phyloP scores from a whole-genome alignment of 2,888 invertebrate genomes.

The Opisthograptis luteolata region DNA sequence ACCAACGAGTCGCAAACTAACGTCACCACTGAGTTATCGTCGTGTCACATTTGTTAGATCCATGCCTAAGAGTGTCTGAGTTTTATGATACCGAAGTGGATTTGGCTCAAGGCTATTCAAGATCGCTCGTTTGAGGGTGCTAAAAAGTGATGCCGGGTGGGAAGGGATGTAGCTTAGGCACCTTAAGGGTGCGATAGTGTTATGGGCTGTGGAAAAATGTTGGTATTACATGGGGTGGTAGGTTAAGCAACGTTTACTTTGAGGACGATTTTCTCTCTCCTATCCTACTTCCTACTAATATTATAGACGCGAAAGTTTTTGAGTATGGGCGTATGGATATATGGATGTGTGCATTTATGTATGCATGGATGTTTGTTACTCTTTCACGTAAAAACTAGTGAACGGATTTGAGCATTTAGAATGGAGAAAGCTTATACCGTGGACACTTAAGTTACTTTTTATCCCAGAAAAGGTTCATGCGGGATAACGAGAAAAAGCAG shows the following conservation, averaged over 20 bases:
- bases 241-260: background rate
- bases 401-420: too few species aligned
- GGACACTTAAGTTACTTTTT: too few species aligned
- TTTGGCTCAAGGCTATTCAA: conserved; percentile 59
- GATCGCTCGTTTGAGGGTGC: conserved; percentile 51
- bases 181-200: conserved; percentile 29
- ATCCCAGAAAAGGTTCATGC: too few species aligned
- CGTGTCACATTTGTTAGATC: background rate
- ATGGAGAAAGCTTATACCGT: too few species aligned
- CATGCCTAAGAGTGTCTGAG: conserved; percentile 36
- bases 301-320: too few species aligned
- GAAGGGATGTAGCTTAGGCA: conserved; percentile 14
- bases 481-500: too few species aligned
- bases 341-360: too few species aligned
- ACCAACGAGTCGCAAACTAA: too few species aligned
- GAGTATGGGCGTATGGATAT: too few species aligned
- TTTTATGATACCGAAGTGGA: conserved; percentile 52
- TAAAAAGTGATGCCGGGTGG: conserved; percentile 52
- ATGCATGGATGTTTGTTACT: too few species aligned
- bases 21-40: background rate
- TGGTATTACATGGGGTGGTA: background rate
- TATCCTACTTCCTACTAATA: too few species aligned
- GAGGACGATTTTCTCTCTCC: background rate
- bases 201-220: conserved; percentile 22
- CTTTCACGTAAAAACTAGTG: too few species aligned